phyloP scores from a whole-genome alignment of 2,797 vertebrate species.

The Limnodromus scolopaceus region DNA sequence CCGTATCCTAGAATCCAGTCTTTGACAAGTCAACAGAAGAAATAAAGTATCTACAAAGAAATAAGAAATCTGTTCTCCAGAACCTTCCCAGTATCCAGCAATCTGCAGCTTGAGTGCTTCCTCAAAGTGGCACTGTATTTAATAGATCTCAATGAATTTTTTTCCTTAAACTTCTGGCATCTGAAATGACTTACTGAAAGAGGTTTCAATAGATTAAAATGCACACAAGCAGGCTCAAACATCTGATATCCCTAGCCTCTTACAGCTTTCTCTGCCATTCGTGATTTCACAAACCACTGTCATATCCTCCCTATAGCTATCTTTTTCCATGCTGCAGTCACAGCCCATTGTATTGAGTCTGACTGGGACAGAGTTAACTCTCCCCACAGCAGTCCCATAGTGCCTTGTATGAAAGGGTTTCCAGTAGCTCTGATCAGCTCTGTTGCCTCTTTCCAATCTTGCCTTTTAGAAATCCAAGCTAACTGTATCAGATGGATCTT shows the following conservation, averaged over 20 bases:
- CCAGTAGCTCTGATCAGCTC: not conserved
- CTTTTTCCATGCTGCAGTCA: not conserved
- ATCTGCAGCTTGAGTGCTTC: not conserved
- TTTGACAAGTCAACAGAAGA: not conserved
- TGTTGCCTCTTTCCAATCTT: not conserved
- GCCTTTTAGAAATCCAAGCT: not conserved
- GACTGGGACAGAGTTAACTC: not conserved
- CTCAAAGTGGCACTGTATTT: not conserved
- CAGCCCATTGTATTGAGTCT: not conserved
- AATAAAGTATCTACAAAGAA: not conserved
- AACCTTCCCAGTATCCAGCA: not conserved
- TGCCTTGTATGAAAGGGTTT: not conserved
- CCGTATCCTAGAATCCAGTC: too few relatives aligned
- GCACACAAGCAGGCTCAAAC: not conserved
- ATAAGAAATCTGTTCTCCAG: not conserved
- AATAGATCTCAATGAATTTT: not conserved
- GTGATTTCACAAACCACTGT: not conserved
- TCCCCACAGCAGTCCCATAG: not conserved
- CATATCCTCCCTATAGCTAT: not conserved
- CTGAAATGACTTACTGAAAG: not conserved
- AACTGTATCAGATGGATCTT: not conserved
- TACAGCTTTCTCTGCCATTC: not conserved
- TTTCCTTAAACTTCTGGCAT: not conserved
- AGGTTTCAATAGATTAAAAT: not conserved
- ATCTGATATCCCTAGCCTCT: not conserved